Evolutionary conservation across 1,140 invertebrate species (phyloP), one percentile per base, ranked within the genome.

Genomic region (Macrotrachela quadricornifera): DNA sequence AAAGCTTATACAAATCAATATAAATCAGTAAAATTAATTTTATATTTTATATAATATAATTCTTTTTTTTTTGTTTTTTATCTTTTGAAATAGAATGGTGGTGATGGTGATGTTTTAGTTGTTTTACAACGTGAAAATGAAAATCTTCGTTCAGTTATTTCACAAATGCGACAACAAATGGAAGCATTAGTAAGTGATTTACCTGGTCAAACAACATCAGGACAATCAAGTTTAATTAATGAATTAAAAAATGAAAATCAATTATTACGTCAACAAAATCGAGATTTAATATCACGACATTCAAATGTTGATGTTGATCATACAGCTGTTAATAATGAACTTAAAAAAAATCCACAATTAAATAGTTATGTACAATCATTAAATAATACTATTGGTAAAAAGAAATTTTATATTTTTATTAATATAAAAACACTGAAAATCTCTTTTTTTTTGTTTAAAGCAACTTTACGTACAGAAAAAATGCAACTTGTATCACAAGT

Each of bases 141-240:
- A 21, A 63, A 56, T 45, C 54, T 69, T 10, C 58, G 59, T 41
- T 44, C 55, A 13, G 62, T 67, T 10, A 62, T 69, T 36, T 45
- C 54, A 38, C 61, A 67, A 51, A 69, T 69, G 67, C 60, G 64
- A 44, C 54, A 51, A 30, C 61, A 67, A 53, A 69, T 69, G 64
- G 66, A 69, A 56, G 47, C 58, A 17, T 50, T 69, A n/a, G 51
- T 14, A 9, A 30, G 21, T 9, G 21, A 30, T 30, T 30, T 30
- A 30, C 21, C 21, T 4, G 21, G 21, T 30, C 21, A 30, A 30
- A 30, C 21, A 30, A 30, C 21, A 30, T 30, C 21, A 30, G 21
- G 21, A 30, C 21, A 30, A 30, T 9, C 21, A 30, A 30, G 21
- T 30, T 30, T 30, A 30, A 9, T 30, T 30, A 9, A 2, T 30